Percentiles rank a stretch among this genome's conserved stretches.
These are phyloP conservation scores for Raillietiella orientalis DNA, from an alignment of 2,888 invertebrate species.

Conservation along the genomic window DNA sequence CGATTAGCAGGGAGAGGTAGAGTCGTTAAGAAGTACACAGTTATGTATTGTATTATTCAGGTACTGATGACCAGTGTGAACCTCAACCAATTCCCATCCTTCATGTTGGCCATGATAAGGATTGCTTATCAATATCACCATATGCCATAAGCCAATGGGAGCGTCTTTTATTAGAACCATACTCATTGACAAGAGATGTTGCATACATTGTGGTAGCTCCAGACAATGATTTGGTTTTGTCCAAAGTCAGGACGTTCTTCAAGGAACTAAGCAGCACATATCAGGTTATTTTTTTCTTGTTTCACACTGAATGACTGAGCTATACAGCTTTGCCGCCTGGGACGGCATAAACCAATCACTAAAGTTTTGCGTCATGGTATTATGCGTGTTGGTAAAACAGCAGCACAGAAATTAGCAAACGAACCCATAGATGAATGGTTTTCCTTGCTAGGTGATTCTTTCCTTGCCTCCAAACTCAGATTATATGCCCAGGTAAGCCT, in stretches of 20 bases:
- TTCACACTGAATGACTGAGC: not conserved
- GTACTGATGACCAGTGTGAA: constrained; percentile 78
- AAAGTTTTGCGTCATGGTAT: constrained; percentile 57
- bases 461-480: constrained; percentile 45
- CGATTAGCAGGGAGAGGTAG: constrained; percentile 54
- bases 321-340: constrained; percentile 45
- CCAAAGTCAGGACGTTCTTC: constrained; percentile 53
- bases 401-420: constrained; percentile 23
- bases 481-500: constrained; percentile 38
- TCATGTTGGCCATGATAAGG: constrained; percentile 74
- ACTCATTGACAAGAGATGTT: constrained; percentile 72
- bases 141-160: constrained; percentile 88
- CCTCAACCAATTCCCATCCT: constrained; percentile 87
- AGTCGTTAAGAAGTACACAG: constrained; percentile 3
- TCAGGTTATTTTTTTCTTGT: constrained; percentile 20
- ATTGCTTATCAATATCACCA: constrained; percentile 79
- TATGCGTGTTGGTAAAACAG: constrained; percentile 36
- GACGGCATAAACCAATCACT: constrained; percentile 64
- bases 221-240: constrained; percentile 49
- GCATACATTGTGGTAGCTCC: constrained; percentile 82
- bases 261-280: constrained; percentile 71
- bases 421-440: constrained; percentile 64
- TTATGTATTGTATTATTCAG: no score
- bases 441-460: constrained; percentile 40
- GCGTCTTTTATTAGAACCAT: constrained; percentile 79